Evolutionary conservation across 2,888 invertebrate species (phyloP).

Genomic region (Acrobasis consociella): DNA sequence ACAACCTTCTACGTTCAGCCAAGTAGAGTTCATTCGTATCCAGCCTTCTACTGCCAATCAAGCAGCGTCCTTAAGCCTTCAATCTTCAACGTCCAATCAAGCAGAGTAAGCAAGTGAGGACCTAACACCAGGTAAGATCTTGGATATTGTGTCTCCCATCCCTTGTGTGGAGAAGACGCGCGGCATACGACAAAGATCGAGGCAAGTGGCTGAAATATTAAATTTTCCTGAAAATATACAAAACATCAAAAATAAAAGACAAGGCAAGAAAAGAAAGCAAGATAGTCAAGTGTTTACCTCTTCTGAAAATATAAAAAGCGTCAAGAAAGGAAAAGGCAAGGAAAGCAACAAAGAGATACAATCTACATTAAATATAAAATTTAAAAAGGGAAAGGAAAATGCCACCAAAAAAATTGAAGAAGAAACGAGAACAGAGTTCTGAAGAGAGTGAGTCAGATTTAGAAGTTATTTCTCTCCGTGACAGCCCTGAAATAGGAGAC

Average conservation of each 20-base stretch:
- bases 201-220: slow-evolving; percentile 14
- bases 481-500: slow-evolving; percentile 6
- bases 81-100: too few species aligned
- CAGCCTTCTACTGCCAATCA: too few species aligned
- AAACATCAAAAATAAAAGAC: neutral
- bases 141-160: slow-evolving; percentile 9
- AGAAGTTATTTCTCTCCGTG: slow-evolving; percentile 5
- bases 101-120: too few species aligned
- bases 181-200: neutral
- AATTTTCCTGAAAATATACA: slow-evolving; percentile 5
- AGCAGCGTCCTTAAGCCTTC: too few species aligned
- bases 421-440: neutral
- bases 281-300: neutral
- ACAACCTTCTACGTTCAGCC: too few species aligned
- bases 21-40: too few species aligned
- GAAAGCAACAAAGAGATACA: neutral
- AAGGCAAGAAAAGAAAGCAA: neutral
- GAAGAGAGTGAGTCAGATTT: neutral
- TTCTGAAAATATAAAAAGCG: neutral
- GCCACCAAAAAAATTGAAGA: neutral
- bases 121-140: slow-evolving; percentile 1
- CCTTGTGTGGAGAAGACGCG: neutral
- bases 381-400: neutral
- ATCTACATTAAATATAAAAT: neutral
- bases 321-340: neutral